phyloP scores from a whole-genome alignment of 1,140 invertebrate species.

The Phenacoccus solenopsis region DNA sequence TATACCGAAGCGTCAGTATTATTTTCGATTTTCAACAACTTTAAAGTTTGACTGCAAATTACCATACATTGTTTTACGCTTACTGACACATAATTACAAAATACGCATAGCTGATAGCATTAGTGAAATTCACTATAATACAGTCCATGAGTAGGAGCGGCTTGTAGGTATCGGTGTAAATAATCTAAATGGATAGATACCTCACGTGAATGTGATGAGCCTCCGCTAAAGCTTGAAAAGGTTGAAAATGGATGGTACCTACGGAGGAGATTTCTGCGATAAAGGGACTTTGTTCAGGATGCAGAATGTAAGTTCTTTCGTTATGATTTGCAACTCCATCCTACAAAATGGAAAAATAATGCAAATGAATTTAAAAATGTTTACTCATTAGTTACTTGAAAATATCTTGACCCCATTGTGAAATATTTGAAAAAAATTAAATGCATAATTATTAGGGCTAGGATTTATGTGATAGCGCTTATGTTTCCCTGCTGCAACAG shows the following conservation, averaged over 20 bases:
- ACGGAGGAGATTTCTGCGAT: slow-evolving; percentile 24
- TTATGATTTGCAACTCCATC: slow-evolving; percentile 25
- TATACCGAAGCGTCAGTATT: slow-evolving; percentile 25
- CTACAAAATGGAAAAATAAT: slow-evolving; percentile 21
- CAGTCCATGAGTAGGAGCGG: too few relatives aligned
- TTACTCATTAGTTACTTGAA: neutral
- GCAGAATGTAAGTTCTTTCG: slow-evolving; percentile 25
- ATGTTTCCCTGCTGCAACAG: too few relatives aligned
- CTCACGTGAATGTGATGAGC: slow-evolving; percentile 27
- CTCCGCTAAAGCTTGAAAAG: slow-evolving; percentile 30
- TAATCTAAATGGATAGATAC: too few relatives aligned
- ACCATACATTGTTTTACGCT: too few relatives aligned
- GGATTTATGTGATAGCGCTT: too few relatives aligned
- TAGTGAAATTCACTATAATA: too few relatives aligned
- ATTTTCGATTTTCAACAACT: slow-evolving; percentile 28
- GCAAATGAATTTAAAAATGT: neutral
- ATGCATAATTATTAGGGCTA: neutral
- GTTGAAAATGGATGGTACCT: slow-evolving; percentile 28
- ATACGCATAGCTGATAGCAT: too few relatives aligned
- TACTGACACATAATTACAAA: too few relatives aligned
- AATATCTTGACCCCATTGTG: neutral
- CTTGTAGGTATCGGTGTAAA: too few relatives aligned
- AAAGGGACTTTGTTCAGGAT: slow-evolving; percentile 17
- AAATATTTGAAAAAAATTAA: neutral
- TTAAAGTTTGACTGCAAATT: slow-evolving; percentile 24